Conservation (phyloP, 2,888 invertebrate genomes). For the Pharmacophagus antenor region DNA sequence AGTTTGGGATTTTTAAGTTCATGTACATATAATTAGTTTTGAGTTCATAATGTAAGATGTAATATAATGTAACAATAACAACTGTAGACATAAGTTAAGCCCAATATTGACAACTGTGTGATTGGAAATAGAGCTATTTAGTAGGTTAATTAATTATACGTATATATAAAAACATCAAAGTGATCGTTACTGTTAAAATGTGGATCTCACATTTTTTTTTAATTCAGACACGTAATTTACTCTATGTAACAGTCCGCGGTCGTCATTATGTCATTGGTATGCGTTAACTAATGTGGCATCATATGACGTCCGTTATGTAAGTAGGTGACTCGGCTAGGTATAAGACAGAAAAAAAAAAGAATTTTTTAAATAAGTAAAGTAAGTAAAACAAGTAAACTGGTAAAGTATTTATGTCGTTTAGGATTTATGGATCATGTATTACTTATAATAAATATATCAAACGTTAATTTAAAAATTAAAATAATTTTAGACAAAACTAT, state of each 20-base stretch:
- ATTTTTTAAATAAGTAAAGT: background rate
- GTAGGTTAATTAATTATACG: too few species aligned
- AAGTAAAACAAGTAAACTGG: background rate
- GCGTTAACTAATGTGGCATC: slow-evolving; percentile 62
- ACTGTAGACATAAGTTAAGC: too few species aligned
- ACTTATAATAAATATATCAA: background rate
- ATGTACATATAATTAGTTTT: background rate
- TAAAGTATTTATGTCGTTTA: background rate
- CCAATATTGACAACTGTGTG: too few species aligned
- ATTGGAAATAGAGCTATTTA: too few species aligned
- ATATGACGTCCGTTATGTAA: slow-evolving; percentile 52
- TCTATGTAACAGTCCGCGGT: slow-evolving; percentile 68
- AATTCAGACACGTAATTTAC: slow-evolving; percentile 62
- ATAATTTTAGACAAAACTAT: background rate
- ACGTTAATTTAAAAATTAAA: background rate
- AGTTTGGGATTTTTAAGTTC: background rate
- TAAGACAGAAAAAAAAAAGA: background rate
- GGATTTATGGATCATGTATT: background rate
- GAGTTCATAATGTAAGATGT: background rate
- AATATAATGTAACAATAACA: too few species aligned
- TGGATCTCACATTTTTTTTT: slow-evolving; percentile 43
- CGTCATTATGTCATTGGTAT: slow-evolving; percentile 74
- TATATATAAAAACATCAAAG: too few species aligned
- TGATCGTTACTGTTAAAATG: too few species aligned
- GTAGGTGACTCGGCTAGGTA: slow-evolving; percentile 32